Evolutionary conservation across 2,888 invertebrate species (phyloP), one percentile per base, ranked within the genome.

Genomic region (Sinopyrophorus schimmeli): DNA sequence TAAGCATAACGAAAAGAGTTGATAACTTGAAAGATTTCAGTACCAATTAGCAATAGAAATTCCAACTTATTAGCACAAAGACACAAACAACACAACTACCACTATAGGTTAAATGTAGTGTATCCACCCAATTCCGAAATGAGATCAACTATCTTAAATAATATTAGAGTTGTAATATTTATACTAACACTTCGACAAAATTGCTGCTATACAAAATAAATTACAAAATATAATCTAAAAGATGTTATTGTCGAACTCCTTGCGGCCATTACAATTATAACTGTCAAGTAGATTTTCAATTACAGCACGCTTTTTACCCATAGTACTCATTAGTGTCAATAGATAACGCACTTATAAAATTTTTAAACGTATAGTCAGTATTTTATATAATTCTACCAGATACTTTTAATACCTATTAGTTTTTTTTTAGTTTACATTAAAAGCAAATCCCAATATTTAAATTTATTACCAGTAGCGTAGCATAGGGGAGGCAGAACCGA

Each of bases 181-280:
- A 9, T 38, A 41, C 20, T n/a, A n/a, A n/a, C n/a, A n/a, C n/a
- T n/a, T n/a, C n/a, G n/a, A n/a, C n/a, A n/a, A n/a, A n/a, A 51
- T 47, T 54, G 57, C 56, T 63, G 57, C 60, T 65, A 64, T 61
- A 63, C 61, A 60, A 63, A 63, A 63, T 65, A 60, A 59, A 57
- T 51, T 58, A 50, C 59, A 55, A 67, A 63, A 63, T 67, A 60
- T 62, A 62, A 61, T 58, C 61, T 64, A 64, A 61, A 66, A 60
- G 55, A 70, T 73, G 71, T 73, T 74, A 71, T 74, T 73, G 73
- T 73, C 69, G 69, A 64, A 69, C 62, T 69, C 66, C 59, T 65
- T 63, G 71, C 69, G 72, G 74, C 74, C 72, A 74, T 74, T 73
- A 72, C 69, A 56, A 62, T 60, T 56, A 54, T 58, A 54, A 54